Percentiles rank a stretch among this genome's conserved stretches.
Conservation (phyloP, 2,797 vertebrate species). For the Macrochelys suwanniensis region DNA sequence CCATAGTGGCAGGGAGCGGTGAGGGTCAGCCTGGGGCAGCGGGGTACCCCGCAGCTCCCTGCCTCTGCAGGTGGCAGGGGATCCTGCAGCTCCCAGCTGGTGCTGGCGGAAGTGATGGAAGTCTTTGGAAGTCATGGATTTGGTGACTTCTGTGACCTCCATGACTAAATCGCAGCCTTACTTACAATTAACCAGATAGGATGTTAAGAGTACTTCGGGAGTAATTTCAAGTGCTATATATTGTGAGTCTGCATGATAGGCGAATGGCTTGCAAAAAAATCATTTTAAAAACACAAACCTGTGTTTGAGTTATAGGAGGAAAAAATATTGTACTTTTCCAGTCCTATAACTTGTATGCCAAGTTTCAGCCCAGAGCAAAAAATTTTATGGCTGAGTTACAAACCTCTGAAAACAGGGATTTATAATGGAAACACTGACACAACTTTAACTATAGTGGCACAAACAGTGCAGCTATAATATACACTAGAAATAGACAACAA, state of each 20-base stretch:
- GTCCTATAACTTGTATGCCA: slow-evolving; percentile 33
- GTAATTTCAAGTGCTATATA: neutral
- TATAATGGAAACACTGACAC: slow-evolving; percentile 65
- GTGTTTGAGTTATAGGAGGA: neutral
- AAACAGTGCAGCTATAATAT: slow-evolving; percentile 30
- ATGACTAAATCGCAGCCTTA: too few species aligned
- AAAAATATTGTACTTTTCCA: slow-evolving; percentile 13
- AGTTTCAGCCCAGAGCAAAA: slow-evolving; percentile 50
- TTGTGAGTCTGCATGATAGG: neutral
- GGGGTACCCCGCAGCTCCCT: too few species aligned
- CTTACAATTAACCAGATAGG: neutral
- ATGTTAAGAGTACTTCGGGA: neutral
- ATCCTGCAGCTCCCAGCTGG: too few species aligned
- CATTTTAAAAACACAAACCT: neutral
- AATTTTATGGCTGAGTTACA: slow-evolving; percentile 48
- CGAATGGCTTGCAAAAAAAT: neutral
- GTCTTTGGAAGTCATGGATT: too few species aligned
- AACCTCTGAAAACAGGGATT: slow-evolving; percentile 57
- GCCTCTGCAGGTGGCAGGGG: too few species aligned
- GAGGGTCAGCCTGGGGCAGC: too few species aligned
- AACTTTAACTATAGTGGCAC: slow-evolving; percentile 27
- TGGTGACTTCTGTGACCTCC: too few species aligned
- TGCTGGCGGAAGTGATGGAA: too few species aligned
- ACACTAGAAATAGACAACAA: slow-evolving; percentile 62
- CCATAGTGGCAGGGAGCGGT: too few species aligned